These are phyloP conservation scores for Salminus brasiliensis DNA, from an alignment of 2,113 vertebrate genomes.

Conservation along the genomic window DNA sequence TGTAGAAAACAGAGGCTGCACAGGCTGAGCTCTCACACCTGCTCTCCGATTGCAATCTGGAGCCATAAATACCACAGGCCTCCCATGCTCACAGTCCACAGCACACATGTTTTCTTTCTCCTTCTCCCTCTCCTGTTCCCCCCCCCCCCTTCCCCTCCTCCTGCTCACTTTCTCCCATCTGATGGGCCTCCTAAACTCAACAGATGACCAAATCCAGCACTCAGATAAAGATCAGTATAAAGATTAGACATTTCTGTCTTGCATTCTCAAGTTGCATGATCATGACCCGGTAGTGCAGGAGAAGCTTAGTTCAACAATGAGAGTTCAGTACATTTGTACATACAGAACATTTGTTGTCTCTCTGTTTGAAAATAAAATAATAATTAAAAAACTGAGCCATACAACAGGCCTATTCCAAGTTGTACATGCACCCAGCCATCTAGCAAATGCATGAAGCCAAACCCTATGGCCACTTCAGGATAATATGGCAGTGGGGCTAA, in stretches of 20 bases:
- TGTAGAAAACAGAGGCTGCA: constrained; percentile 45
- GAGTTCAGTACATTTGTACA: no score
- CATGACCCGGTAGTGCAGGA: background rate
- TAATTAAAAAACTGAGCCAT: no score
- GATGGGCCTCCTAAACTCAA: background rate
- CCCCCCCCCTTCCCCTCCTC: no score
- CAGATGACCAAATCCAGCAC: background rate
- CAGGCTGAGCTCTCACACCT: constrained; percentile 55
- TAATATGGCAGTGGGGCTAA: no score
- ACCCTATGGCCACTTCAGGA: no score
- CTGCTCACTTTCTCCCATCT: background rate
- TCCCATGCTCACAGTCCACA: background rate
- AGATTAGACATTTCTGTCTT: background rate
- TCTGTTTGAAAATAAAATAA: no score
- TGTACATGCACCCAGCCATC: no score
- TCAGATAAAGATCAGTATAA: background rate
- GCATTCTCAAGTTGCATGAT: background rate
- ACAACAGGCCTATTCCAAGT: no score
- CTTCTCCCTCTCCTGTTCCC: background rate
- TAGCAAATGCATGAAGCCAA: no score
- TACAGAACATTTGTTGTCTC: no score
- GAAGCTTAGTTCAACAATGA: background rate
- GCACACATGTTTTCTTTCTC: background rate
- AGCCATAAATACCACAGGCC: constrained; percentile 35
- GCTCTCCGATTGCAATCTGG: constrained; percentile 49